phyloP scores from a whole-genome alignment of 1,140 invertebrate genomes.

The Halesus radiatus region DNA sequence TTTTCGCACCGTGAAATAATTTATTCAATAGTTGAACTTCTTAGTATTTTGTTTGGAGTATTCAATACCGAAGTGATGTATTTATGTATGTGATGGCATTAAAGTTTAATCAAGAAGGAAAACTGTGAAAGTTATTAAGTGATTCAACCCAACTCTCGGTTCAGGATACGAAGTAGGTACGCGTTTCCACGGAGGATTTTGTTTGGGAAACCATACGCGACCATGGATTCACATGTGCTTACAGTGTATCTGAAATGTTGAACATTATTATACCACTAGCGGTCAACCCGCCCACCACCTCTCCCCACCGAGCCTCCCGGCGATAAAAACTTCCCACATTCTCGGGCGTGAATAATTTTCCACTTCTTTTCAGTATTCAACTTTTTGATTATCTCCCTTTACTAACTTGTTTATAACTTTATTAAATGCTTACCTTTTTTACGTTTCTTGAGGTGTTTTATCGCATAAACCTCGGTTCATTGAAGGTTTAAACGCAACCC shows the following conservation, averaged over 20 bases:
- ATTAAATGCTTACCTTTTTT: background rate
- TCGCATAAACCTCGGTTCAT: background rate
- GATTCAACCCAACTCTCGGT: constrained; percentile 1
- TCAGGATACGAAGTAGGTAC: background rate
- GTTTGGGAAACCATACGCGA: constrained; percentile 3
- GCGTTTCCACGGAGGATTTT: constrained; percentile 2
- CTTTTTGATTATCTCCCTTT: constrained; percentile 7
- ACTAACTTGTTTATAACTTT: background rate
- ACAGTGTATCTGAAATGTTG: background rate
- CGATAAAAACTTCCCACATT: constrained; percentile 14
- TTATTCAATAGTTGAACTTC: too few species aligned
- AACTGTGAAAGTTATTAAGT: background rate
- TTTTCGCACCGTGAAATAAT: too few species aligned
- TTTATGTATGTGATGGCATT: background rate
- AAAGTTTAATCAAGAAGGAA: background rate
- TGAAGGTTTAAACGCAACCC: background rate
- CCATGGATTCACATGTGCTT: constrained; percentile 1
- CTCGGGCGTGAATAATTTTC: background rate
- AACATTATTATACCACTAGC: constrained; percentile 7
- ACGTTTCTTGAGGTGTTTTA: background rate
- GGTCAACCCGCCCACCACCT: background rate
- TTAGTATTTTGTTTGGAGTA: too few species aligned
- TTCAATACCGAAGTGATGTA: too few species aligned
- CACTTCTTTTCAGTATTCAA: background rate
- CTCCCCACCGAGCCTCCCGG: background rate